Evolutionary conservation across 2,888 invertebrate genomes (phyloP), one percentile per base, ranked within the genome.

Genomic region (Cenopis cana): DNA sequence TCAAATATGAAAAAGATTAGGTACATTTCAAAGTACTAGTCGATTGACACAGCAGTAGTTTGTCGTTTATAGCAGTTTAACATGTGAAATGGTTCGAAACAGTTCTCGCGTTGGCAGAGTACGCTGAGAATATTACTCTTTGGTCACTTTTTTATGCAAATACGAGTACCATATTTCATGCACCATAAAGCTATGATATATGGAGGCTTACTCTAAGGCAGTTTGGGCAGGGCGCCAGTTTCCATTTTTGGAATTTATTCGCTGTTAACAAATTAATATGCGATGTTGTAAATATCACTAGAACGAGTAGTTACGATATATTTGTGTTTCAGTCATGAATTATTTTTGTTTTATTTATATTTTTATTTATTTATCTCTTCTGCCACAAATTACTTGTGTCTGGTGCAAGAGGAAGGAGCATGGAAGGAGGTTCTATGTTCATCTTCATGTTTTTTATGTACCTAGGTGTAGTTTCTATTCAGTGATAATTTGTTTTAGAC

Each of bases 201-300:
- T 49, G 62, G 69, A 74, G 74, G 69, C 68, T 70, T 69, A 55
- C 62, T 75, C 75, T 70, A 74, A 49, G 73, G 75, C 75, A 69
- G 66, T 69, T 76, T 73, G 78, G 84, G 84, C 83, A 79, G 46
- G 50, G 69, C 62, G 83, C 84, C 84, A 84, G 81, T 77, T 79
- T 75, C 75, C 73, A 79, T 76, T 79, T 80, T 79, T 80, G 78
- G 77, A 81, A 78, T 81, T 77, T 76, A 71, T 73, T 76, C 72
- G 74, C 79, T 79, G 76, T 77, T 76, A 78, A 81, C 80, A 79
- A 75, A 80, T 80, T 79, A 78, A 67, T 55, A 65, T 55, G 60
- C 20, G 49, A 60, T 59, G 59, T 33, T 56, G 59, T 52, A 59
- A 54, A 60, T 65, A 69, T 52, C 29, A 17, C 41, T 11, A 57